Base-by-base conservation (phyloP, 1,140 invertebrate species). In the Zaprionus camerounensis region DNA sequence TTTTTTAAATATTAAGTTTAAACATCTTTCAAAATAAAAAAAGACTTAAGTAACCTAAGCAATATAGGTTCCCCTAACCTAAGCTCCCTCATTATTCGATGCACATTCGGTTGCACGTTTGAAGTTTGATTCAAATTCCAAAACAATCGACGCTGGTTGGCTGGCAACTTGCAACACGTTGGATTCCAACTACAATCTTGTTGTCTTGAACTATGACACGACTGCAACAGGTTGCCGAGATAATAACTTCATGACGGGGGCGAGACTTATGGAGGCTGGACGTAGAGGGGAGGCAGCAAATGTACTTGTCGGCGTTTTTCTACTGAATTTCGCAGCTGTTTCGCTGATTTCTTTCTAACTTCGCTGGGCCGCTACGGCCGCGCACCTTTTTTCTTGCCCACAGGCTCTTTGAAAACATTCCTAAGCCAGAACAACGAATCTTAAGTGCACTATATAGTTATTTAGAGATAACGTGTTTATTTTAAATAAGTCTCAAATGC, bases 171-270 rank as follows among this genome's bases (percentile, higher is more conserved):
- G 46, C 66, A 78, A 80, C 78, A 75, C 49, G 78, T 75, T 76
- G 17, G 62, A 57, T 31, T 24, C 38, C 17, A 51, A 51, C 46
- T 51, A 51, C 20, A 51, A 44, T 51, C 17, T 38, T 28, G 59
- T 75, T 63, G 62, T 26, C 28, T 36, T 73, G 65, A 73, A 73
- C 71, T 62, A n/a, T 73, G 71, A 61, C 65, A 73, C 57, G 65
- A 68, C 65, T 71, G 53, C 78, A 81, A 81, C 78, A 81, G 78
- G 78, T 81, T 78, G 76, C 41, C 64, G 31, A 63, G 46, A 51
- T 51, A 49, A 20, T 49, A 51, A 13, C 46, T 44, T 24, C 36
- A 9, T 17, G 24, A n/a, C 4, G 41, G 41, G 22, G 22, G 11
- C 12, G 28, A 5, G 6, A 12, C 4, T 4, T 22, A 15, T 22